phyloP scores from a whole-genome alignment of 1,140 invertebrate genomes.

The Megalonaias nervosa region DNA sequence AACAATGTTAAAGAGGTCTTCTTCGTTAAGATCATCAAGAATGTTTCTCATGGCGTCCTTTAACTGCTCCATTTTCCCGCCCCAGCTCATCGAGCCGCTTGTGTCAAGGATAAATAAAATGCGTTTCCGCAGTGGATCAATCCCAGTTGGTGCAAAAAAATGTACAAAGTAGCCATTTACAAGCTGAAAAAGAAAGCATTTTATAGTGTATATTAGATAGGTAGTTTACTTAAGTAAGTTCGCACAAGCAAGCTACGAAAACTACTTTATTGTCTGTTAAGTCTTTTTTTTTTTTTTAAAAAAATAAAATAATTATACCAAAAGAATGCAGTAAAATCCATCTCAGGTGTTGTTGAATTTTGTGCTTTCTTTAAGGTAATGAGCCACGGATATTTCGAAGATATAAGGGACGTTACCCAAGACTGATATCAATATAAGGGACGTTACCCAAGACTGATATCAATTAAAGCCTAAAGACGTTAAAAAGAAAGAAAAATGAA shows the following conservation, averaged over 20 bases:
- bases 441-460: too few relatives aligned
- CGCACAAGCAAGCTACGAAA: neutral
- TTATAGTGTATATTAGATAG: neutral
- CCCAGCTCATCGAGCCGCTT: conserved; percentile 79
- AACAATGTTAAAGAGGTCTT: conserved; percentile 79
- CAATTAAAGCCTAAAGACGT: too few relatives aligned
- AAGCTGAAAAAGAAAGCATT: conserved; percentile 70
- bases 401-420: too few relatives aligned
- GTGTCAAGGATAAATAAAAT: conserved; percentile 82
- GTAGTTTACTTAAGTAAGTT: neutral
- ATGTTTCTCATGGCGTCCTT: conserved; percentile 80
- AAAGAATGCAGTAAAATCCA: too few relatives aligned
- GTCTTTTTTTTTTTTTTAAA: too few relatives aligned
- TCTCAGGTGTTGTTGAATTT: too few relatives aligned
- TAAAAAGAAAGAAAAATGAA: neutral
- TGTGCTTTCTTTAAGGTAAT: too few relatives aligned
- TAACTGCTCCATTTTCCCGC: conserved; percentile 78
- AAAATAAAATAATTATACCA: too few relatives aligned
- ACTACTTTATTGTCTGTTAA: too few relatives aligned
- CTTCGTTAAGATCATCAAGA: conserved; percentile 74
- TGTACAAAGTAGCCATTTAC: conserved; percentile 84
- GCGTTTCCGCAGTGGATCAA: conserved; percentile 77
- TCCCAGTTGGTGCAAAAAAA: conserved; percentile 77
- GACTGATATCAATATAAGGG: too few relatives aligned
- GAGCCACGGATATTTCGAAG: too few relatives aligned